phyloP scores from a whole-genome alignment of 2,888 invertebrate species.

The Lathronympha strigana region DNA sequence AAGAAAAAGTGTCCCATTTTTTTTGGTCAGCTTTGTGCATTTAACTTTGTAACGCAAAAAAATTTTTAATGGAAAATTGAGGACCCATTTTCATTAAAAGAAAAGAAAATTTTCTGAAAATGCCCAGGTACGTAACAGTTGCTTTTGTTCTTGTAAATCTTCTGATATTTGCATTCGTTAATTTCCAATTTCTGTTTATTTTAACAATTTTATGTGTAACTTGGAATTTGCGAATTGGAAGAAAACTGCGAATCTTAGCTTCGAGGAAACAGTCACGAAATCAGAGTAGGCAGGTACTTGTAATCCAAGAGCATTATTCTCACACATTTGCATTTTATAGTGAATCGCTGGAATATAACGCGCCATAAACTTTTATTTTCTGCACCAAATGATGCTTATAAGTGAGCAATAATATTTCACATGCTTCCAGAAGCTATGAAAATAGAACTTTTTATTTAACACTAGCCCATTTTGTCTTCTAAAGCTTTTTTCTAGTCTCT shows the following conservation, averaged over 20 bases:
- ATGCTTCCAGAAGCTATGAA: constrained; percentile 26
- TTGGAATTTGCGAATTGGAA: background rate
- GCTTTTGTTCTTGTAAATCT: background rate
- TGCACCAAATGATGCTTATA: constrained; percentile 39
- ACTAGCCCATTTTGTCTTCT: background rate
- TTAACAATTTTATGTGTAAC: constrained; percentile 14
- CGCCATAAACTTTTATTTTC: constrained; percentile 40
- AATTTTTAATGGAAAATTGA: too few species aligned
- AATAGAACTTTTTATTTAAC: background rate
- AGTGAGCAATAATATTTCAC: constrained; percentile 38
- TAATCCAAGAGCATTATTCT: constrained; percentile 29
- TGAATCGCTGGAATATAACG: constrained; percentile 42
- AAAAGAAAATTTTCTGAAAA: too few species aligned
- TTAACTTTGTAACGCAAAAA: too few species aligned
- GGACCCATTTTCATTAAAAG: too few species aligned
- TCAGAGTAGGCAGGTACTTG: too few species aligned
- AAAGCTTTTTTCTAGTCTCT: constrained; percentile 2
- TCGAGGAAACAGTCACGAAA: constrained; percentile 1
- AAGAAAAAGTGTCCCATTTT: too few species aligned
- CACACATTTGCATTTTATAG: constrained; percentile 37
- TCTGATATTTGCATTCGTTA: background rate
- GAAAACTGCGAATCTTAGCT: background rate
- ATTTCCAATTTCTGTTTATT: background rate
- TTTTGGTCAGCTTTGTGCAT: too few species aligned
- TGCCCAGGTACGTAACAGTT: too few species aligned